phyloP scores from a whole-genome alignment of 2,113 vertebrate genomes.

The Tupaia chinensis region DNA sequence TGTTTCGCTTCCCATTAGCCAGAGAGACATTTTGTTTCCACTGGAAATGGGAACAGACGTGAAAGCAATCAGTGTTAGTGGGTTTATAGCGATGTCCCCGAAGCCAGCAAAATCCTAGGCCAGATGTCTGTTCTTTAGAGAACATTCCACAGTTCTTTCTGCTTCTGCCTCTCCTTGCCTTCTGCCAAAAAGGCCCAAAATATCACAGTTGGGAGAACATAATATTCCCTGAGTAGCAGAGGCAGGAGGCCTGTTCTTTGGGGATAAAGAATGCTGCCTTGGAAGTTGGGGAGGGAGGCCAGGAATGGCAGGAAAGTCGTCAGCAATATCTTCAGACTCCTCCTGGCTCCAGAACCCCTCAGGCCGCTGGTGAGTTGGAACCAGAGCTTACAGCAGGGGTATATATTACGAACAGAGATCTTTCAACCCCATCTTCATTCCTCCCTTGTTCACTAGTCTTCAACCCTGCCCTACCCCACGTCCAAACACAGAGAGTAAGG shows the following conservation, averaged over 20 bases:
- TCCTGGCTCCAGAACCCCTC: not conserved
- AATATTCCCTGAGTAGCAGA: conserved; percentile 61
- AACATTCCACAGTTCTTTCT: conserved; percentile 70
- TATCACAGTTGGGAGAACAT: conserved; percentile 68
- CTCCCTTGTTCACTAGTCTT: not conserved
- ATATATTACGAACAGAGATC: not conserved
- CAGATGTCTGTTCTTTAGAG: conserved; percentile 83
- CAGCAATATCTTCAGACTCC: too few relatives aligned
- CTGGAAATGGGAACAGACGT: conserved; percentile 77
- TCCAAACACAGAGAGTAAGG: not conserved
- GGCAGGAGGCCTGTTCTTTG: conserved; percentile 48
- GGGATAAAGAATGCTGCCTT: conserved; percentile 36
- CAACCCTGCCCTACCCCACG: not conserved
- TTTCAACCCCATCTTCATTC: not conserved
- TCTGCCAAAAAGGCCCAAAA: conserved; percentile 70
- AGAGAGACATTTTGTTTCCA: conserved; percentile 72
- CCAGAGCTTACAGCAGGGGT: not conserved
- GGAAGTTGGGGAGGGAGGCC: conserved; percentile 44
- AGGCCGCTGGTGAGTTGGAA: not conserved
- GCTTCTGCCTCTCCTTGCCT: conserved; percentile 64
- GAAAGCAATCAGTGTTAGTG: conserved; percentile 81
- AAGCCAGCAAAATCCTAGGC: conserved; percentile 71
- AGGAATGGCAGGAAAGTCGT: not conserved
- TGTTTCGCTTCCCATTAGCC: conserved; percentile 76
- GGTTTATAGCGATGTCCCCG: conserved; percentile 66